phyloP scores from a whole-genome alignment of 2,797 vertebrate genomes.

The Crypturellus tataupa region DNA sequence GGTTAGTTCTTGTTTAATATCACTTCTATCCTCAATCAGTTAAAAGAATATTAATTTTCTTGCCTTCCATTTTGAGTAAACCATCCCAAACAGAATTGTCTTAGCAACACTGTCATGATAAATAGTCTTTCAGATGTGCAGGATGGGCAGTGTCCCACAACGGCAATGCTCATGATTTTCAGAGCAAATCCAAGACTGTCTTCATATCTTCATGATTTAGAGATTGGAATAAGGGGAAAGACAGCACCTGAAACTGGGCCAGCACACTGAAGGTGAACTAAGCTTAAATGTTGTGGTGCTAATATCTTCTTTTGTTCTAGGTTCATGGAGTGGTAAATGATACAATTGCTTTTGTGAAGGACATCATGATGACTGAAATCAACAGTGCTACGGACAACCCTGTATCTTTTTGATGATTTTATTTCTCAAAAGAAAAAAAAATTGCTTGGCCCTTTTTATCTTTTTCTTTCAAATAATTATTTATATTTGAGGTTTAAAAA shows the following conservation, averaged over 20 bases:
- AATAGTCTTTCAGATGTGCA: not conserved
- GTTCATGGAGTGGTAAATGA: slow-evolving; percentile 95
- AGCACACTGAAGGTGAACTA: not conserved
- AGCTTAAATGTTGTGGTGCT: not conserved
- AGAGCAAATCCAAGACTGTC: not conserved
- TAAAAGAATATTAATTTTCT: not conserved
- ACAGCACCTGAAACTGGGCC: not conserved
- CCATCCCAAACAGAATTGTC: not conserved
- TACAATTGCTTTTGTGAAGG: slow-evolving; percentile 94
- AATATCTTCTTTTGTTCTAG: slow-evolving; percentile 78
- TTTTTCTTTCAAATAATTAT: not conserved
- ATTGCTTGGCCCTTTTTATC: not conserved
- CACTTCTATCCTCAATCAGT: not conserved
- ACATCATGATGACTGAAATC: slow-evolving; percentile 95
- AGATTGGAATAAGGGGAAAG: not conserved
- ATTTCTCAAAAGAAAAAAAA: not conserved
- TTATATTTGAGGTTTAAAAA: not conserved
- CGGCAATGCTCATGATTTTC: not conserved
- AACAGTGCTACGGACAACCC: slow-evolving; percentile 99
- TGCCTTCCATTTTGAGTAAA: not conserved
- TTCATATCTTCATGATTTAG: not conserved
- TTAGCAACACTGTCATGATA: not conserved
- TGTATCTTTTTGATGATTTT: slow-evolving; percentile 87
- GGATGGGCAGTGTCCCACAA: not conserved
- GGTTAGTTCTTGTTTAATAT: not conserved